Conservation (phyloP, 2,888 invertebrate species). For the Sarcophaga rosellei region DNA sequence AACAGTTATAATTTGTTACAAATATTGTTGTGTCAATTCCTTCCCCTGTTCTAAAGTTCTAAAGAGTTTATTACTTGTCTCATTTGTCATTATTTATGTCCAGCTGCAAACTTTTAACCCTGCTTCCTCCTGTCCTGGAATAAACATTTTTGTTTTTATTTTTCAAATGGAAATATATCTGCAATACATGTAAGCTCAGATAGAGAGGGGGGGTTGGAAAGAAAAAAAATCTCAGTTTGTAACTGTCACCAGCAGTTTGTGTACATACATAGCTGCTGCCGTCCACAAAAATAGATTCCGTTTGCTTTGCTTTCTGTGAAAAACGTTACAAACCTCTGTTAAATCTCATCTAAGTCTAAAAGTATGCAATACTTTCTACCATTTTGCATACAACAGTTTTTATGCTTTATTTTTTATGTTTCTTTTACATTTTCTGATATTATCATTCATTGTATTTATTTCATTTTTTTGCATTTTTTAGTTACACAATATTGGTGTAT, state of each 20-base stretch:
- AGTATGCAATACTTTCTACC: constrained; percentile 64
- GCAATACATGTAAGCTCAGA: constrained; percentile 13
- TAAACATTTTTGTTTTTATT: background rate
- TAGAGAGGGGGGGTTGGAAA: background rate
- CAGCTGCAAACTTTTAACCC: constrained; percentile 10
- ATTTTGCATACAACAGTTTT: too few species aligned
- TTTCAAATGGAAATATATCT: constrained; percentile 44
- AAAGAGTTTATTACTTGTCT: background rate
- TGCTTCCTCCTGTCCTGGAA: background rate
- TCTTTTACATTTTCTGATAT: background rate
- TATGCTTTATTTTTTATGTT: background rate
- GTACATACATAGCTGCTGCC: constrained; percentile 57
- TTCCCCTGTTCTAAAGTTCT: background rate
- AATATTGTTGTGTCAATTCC: background rate
- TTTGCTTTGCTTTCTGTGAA: too few species aligned
- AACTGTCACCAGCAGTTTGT: constrained; percentile 63
- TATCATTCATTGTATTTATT: background rate
- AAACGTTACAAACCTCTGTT: constrained; percentile 53
- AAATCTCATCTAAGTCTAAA: constrained; percentile 67
- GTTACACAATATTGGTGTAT: constrained; percentile 14
- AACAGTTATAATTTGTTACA: background rate
- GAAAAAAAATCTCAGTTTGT: constrained; percentile 45
- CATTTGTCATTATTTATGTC: constrained; percentile 12
- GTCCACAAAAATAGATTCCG: constrained; percentile 58
- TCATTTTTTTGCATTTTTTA: constrained; percentile 8